These are phyloP conservation scores for Gambelia wislizenii DNA, from an alignment of 2,797 vertebrate species.

Conservation along the genomic window DNA sequence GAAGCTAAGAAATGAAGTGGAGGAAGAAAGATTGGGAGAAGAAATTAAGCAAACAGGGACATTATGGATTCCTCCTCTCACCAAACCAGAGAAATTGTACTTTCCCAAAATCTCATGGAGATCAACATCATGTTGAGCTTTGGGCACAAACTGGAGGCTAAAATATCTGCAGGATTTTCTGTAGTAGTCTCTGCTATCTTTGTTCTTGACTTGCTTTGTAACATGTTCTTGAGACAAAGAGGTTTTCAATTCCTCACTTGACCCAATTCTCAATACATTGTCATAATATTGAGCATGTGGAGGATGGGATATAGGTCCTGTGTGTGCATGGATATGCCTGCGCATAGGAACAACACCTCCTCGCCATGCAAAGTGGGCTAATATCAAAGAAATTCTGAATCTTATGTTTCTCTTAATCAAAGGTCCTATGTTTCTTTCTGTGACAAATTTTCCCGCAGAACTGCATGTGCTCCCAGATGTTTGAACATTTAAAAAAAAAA, in stretches of 20 bases:
- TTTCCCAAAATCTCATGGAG: not conserved
- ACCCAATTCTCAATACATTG: not conserved
- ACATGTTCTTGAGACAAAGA: not conserved
- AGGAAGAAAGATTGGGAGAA: too few relatives aligned
- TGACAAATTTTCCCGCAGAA: slow-evolving; percentile 1
- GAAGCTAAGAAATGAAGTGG: too few relatives aligned
- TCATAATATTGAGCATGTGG: not conserved
- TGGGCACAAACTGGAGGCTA: not conserved
- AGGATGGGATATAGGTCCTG: not conserved
- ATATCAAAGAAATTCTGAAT: not conserved
- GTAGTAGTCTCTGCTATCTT: not conserved
- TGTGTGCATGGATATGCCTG: not conserved
- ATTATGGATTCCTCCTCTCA: too few relatives aligned
- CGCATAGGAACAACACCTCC: too few relatives aligned
- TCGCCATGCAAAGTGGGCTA: not conserved
- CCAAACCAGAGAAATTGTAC: not conserved
- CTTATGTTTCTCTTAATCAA: not conserved
- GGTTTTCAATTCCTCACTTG: not conserved
- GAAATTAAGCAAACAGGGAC: too few relatives aligned
- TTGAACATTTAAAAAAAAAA: not conserved
- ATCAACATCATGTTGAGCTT: not conserved
- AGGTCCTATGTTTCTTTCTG: not conserved
- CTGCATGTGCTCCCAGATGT: not conserved
- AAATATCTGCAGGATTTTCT: not conserved
- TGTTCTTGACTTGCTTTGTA: not conserved